phyloP scores from a whole-genome alignment of 1,140 invertebrate species.

The Hypsibius dujardini region DNA sequence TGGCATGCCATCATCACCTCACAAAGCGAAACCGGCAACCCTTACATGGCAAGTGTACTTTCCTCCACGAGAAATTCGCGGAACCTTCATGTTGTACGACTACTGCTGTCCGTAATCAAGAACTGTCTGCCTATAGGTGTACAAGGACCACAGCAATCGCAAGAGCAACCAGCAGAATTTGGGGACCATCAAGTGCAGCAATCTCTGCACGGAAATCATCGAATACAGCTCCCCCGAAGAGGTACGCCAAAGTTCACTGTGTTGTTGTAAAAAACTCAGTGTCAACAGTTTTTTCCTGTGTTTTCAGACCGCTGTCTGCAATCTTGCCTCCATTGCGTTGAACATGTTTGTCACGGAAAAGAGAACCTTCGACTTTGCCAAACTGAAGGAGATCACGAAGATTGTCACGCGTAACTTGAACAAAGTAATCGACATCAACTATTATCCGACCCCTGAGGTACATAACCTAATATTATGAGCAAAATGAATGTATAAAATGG shows the following conservation, averaged over 20 bases:
- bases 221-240: slow-evolving; percentile 74
- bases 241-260: slow-evolving; percentile 32
- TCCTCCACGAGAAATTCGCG: too few relatives aligned
- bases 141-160: slow-evolving; percentile 89
- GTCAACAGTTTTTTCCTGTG: slow-evolving; percentile 21
- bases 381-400: slow-evolving; percentile 71
- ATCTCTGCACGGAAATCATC: slow-evolving; percentile 93
- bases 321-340: slow-evolving; percentile 91
- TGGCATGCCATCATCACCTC: slow-evolving; percentile 88
- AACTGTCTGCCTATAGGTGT: too few relatives aligned
- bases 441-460: slow-evolving; percentile 79
- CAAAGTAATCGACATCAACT: slow-evolving; percentile 93
- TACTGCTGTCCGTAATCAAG: not conserved
- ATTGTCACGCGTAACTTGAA: slow-evolving; percentile 80
- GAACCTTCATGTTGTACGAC: too few relatives aligned
- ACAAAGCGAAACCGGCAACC: slow-evolving; percentile 94
- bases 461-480: too few relatives aligned
- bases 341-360: slow-evolving; percentile 76
- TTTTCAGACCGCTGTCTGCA: slow-evolving; percentile 73
- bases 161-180: slow-evolving; percentile 98
- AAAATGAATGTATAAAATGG: too few relatives aligned
- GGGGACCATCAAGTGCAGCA: slow-evolving; percentile 94
- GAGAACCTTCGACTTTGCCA: slow-evolving; percentile 65
- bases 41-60: slow-evolving; percentile 94
- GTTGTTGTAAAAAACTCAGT: slow-evolving; percentile 13